These are phyloP conservation scores for Agelastica alni DNA, from an alignment of 2,888 invertebrate species.

Conservation along the genomic window DNA sequence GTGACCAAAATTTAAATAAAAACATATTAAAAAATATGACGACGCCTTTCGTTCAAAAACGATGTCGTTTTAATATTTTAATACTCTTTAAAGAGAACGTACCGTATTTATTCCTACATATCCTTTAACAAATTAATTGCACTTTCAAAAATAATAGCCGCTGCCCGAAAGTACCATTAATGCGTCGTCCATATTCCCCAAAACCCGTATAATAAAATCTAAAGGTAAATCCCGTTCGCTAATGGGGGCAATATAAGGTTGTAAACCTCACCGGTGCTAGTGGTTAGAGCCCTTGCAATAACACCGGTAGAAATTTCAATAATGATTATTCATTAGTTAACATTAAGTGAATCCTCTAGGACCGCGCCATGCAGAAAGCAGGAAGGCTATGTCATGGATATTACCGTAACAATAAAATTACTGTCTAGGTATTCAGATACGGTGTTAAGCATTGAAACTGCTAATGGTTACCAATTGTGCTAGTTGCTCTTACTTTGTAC, in stretches of 20 bases:
- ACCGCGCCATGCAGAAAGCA: conserved; percentile 26
- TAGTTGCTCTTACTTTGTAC: not conserved
- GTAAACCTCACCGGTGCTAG: conserved; percentile 29
- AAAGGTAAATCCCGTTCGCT: conserved; percentile 35
- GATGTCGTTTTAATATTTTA: too few species aligned
- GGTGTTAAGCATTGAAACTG: conserved; percentile 12
- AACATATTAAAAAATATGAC: too few species aligned
- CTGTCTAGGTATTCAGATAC: conserved; percentile 20
- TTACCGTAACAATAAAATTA: conserved; percentile 32
- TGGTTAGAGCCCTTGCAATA: conserved; percentile 27
- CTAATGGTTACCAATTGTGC: conserved; percentile 7
- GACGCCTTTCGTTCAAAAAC: too few species aligned
- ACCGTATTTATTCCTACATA: too few species aligned
- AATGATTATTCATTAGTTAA: conserved; percentile 42
- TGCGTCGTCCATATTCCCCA: conserved; percentile 16
- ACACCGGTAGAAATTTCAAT: conserved; percentile 40
- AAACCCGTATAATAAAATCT: conserved; percentile 30
- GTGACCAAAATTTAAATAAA: too few species aligned
- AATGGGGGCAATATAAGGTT: conserved; percentile 35
- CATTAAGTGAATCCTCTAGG: conserved; percentile 41
- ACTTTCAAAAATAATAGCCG: conserved; percentile 10
- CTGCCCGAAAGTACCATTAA: conserved; percentile 1
- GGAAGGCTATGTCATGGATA: conserved; percentile 27
- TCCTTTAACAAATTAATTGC: conserved; percentile 15
- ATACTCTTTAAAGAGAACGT: too few species aligned